These are phyloP conservation scores for Eunapius fragilis DNA, from an alignment of 37 sponge, comb jelly and placozoan genomes.

Conservation along the genomic window DNA sequence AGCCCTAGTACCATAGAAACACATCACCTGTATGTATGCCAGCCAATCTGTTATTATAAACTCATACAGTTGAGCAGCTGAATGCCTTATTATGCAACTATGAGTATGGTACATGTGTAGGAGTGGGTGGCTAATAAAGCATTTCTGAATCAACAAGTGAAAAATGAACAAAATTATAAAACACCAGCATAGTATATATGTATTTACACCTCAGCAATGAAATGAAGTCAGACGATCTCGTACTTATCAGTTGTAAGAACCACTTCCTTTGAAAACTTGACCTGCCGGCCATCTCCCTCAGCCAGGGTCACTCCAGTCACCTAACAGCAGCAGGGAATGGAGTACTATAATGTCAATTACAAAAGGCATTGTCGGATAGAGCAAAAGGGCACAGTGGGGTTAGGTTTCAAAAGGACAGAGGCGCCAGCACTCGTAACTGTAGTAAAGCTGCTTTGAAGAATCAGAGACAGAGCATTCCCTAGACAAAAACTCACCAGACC, in stretches of 20 bases:
- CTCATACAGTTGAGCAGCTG: not conserved
- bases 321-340: slow-evolving; percentile 9
- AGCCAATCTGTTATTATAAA: not conserved
- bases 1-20: slow-evolving; percentile 26
- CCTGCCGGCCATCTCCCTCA: slow-evolving; percentile 41
- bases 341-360: not conserved
- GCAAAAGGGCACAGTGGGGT: not conserved
- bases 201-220: not conserved
- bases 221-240: slow-evolving; percentile 61
- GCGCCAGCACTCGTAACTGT: not conserved
- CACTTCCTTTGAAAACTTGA: slow-evolving; percentile 73
- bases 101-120: not conserved
- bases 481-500: not conserved
- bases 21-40: not conserved
- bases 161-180: not conserved
- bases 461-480: not conserved
- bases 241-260: slow-evolving; percentile 59
- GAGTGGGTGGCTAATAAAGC: not conserved
- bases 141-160: not conserved
- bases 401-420: not conserved
- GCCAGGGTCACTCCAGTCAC: slow-evolving; percentile 31
- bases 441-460: not conserved
- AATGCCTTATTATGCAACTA: not conserved
- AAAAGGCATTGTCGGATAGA: not conserved
- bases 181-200: not conserved